Percentiles rank a stretch among this genome's conserved stretches.
Evolutionary conservation across 2,888 invertebrate genomes (phyloP).

Genomic region (Melieria crassipennis): DNA sequence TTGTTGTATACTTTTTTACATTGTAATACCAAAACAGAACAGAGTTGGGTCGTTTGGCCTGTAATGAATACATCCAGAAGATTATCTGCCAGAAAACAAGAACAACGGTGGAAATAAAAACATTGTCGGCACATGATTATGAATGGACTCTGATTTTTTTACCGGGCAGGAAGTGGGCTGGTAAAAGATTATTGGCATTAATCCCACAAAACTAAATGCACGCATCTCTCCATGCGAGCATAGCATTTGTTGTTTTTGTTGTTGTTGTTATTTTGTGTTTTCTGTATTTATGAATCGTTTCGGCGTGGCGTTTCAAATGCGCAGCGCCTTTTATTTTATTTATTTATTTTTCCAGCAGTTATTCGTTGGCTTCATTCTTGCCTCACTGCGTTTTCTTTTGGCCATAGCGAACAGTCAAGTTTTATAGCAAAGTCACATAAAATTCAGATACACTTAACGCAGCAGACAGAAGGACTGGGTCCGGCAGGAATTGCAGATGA

Average conservation of each 20-base stretch:
- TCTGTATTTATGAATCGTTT: neutral
- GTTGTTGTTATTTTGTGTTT: neutral
- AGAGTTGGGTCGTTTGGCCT: no score
- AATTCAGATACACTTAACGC: no score
- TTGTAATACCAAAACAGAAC: no score
- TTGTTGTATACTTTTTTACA: no score
- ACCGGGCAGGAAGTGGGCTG: neutral
- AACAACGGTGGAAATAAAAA: slow-evolving; percentile 5
- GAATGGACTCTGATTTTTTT: neutral
- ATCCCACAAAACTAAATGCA: neutral
- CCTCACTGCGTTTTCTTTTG: no score
- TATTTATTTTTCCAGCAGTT: no score
- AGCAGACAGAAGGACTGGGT: no score
- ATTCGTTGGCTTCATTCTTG: no score
- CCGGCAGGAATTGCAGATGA: no score
- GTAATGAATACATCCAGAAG: neutral
- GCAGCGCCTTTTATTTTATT: no score
- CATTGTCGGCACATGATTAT: slow-evolving; percentile 16
- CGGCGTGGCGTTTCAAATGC: no score
- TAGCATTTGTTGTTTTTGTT: neutral
- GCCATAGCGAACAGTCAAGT: neutral
- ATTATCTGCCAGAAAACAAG: neutral
- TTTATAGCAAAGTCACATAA: neutral
- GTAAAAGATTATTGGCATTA: neutral
- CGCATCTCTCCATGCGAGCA: no score